Evolutionary conservation across 2,113 vertebrate species (phyloP).

Genomic region (Hemiprocne comata): DNA sequence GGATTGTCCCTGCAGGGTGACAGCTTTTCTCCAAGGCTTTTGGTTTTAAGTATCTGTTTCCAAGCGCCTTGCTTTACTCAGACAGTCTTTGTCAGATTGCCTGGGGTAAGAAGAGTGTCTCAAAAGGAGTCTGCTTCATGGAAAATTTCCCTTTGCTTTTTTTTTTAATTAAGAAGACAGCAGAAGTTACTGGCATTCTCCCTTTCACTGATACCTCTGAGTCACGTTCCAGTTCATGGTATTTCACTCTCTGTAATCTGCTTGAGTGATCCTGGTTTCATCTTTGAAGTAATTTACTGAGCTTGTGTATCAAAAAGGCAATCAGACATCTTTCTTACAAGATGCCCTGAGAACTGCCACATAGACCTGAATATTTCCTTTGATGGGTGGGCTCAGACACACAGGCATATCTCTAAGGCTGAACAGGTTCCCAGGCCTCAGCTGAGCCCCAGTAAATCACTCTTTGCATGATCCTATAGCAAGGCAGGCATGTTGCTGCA

Average conservation of each 20-base stretch:
- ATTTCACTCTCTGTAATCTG: not conserved
- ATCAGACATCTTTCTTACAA: not conserved
- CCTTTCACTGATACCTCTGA: not conserved
- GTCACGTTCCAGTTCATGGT: not conserved
- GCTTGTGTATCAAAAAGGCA: not conserved
- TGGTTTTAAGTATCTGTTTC: not conserved
- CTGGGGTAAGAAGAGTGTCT: fast-evolving
- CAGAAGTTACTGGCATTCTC: not conserved
- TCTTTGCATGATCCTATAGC: not conserved
- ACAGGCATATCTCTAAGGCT: not conserved
- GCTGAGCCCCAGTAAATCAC: not conserved
- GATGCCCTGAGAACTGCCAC: not conserved
- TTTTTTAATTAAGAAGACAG: not conserved
- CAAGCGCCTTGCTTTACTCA: not conserved
- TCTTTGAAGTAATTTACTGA: not conserved
- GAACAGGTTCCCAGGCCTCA: not conserved
- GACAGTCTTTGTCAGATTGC: not conserved
- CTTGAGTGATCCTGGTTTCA: not conserved
- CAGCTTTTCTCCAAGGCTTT: not conserved
- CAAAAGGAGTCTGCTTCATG: not conserved
- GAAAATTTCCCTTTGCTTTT: not conserved
- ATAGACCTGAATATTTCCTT: not conserved
- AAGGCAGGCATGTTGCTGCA: not conserved
- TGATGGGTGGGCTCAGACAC: not conserved
- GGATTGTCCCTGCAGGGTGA: too few relatives aligned